Evolutionary conservation across 2,888 invertebrate species (phyloP).

Genomic region (Mongoloraphidia duomilia): DNA sequence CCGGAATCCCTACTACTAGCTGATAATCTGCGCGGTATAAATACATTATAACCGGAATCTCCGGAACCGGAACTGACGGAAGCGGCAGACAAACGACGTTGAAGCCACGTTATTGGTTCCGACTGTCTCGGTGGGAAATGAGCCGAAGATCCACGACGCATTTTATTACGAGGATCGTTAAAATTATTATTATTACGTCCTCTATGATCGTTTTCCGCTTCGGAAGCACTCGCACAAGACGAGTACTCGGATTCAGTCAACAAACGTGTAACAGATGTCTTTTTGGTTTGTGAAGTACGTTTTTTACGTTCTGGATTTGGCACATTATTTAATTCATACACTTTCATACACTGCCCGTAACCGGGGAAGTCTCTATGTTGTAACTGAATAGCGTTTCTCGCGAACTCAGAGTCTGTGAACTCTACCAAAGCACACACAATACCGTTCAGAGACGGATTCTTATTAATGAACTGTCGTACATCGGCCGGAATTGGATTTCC

Average conservation of each 20-base stretch:
- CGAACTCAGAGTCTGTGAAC: slow-evolving; percentile 76
- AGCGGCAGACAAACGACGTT: slow-evolving; percentile 45
- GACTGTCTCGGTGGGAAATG: slow-evolving; percentile 33
- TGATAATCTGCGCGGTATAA: slow-evolving; percentile 40
- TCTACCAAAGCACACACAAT: slow-evolving; percentile 83
- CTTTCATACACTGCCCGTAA: slow-evolving; percentile 38
- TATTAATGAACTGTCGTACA: slow-evolving; percentile 78
- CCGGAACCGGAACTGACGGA: slow-evolving; percentile 43
- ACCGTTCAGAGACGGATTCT: slow-evolving; percentile 75
- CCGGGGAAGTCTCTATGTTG: slow-evolving; percentile 40
- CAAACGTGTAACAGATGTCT: slow-evolving; percentile 42
- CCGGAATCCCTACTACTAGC: slow-evolving; percentile 43
- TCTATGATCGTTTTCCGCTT: slow-evolving; percentile 24
- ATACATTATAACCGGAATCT: slow-evolving; percentile 35
- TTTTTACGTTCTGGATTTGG: slow-evolving; percentile 58
- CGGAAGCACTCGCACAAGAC: slow-evolving; percentile 13
- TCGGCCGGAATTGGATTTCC: slow-evolving; percentile 85
- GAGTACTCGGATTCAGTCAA: slow-evolving; percentile 45
- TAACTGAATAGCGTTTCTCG: slow-evolving; percentile 63
- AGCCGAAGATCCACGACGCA: slow-evolving; percentile 31
- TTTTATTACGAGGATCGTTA: slow-evolving; percentile 26
- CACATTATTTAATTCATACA: slow-evolving; percentile 60
- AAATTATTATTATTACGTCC: slow-evolving; percentile 23
- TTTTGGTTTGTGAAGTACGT: slow-evolving; percentile 44
- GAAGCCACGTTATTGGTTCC: slow-evolving; percentile 49